Evolutionary conservation across 37 sponge, comb jelly and placozoan genomes (phyloP).

Genomic region (Petrosia ficiformis): DNA sequence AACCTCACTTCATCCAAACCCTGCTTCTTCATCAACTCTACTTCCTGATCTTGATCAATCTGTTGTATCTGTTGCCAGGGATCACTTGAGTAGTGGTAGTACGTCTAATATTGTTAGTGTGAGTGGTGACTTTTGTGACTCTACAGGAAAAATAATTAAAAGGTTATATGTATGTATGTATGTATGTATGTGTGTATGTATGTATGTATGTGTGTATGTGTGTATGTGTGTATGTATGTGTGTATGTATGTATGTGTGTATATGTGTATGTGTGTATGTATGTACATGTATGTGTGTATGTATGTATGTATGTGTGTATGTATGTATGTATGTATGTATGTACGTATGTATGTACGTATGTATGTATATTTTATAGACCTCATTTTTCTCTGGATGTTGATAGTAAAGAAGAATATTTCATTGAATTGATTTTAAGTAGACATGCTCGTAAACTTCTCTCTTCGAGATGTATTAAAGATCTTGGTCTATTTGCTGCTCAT

Average conservation of each 20-base stretch:
- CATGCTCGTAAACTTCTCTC: slow-evolving; percentile 83
- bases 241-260: no score
- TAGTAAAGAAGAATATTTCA: slow-evolving; percentile 81
- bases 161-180: background rate
- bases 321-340: no score
- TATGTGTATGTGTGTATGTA: no score
- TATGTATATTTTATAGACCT: slow-evolving; percentile 68
- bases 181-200: no score
- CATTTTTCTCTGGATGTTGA: slow-evolving; percentile 82
- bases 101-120: slow-evolving; percentile 37
- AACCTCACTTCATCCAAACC: slow-evolving; percentile 10
- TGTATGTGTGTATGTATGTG: no score
- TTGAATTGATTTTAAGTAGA: slow-evolving; percentile 80
- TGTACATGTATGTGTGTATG: no score
- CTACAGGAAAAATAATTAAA: slow-evolving; percentile 53
- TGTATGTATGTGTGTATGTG: no score
- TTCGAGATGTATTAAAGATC: slow-evolving; percentile 45
- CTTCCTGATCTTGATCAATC: slow-evolving; percentile 66
- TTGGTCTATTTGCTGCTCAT: slow-evolving; percentile 86
- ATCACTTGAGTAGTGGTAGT: slow-evolving; percentile 47
- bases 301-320: no score
- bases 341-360: no score
- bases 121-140: slow-evolving; percentile 59
- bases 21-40: background rate
- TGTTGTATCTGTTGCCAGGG: slow-evolving; percentile 43